These are phyloP conservation scores for Trogon melanurus DNA, from an alignment of 2,113 vertebrate species.

Conservation along the genomic window DNA sequence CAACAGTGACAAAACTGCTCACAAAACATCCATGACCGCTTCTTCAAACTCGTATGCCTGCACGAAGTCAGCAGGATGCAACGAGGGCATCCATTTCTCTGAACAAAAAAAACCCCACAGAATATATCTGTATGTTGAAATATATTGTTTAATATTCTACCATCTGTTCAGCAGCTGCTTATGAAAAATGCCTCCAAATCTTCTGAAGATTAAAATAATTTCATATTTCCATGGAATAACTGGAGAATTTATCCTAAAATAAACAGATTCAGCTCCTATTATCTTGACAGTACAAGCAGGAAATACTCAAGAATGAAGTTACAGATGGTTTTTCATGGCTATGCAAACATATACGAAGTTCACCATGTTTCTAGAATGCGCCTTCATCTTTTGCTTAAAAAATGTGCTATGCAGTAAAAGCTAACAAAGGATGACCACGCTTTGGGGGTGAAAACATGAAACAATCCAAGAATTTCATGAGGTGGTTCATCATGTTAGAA, in stretches of 20 bases:
- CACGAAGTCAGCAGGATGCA: background rate
- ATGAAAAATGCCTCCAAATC: background rate
- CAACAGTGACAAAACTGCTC: background rate
- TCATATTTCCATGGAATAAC: background rate
- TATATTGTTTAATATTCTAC: background rate
- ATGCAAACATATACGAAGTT: background rate
- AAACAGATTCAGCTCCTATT: background rate
- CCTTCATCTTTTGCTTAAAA: background rate
- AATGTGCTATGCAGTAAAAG: background rate
- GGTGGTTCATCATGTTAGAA: background rate
- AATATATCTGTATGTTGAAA: background rate
- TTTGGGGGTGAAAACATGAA: background rate
- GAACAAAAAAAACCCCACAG: background rate
- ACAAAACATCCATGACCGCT: background rate
- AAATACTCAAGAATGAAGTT: background rate
- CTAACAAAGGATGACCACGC: background rate
- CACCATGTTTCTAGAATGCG: background rate
- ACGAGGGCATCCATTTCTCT: background rate
- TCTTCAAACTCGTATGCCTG: background rate
- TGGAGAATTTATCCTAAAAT: background rate
- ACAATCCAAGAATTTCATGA: background rate
- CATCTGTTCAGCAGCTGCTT: conserved; percentile 14
- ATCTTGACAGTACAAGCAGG: background rate
- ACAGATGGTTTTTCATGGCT: background rate
- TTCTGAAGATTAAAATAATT: background rate